A percentile compares a stretch with the other conserved stretches of the same genome.
Evolutionary conservation across 2,888 invertebrate species (phyloP).

Genomic region (Polydesmus complanatus): DNA sequence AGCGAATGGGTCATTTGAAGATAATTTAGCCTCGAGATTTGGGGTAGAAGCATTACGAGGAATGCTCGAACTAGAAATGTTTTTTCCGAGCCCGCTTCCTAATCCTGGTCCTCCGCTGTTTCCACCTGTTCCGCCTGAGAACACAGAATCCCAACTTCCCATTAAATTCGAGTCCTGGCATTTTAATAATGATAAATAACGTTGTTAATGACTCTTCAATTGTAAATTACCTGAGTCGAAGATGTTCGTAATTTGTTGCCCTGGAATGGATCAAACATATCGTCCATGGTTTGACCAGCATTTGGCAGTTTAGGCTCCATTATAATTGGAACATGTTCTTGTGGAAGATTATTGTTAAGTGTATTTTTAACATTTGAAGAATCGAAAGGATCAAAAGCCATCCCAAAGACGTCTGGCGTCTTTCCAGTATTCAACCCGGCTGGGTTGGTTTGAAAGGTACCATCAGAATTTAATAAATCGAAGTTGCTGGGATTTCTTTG

Average conservation of each 20-base stretch:
- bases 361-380: not conserved
- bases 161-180: constrained; percentile 17
- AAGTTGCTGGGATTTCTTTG: constrained; percentile 16
- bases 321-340: constrained; percentile 7
- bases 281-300: constrained; percentile 1
- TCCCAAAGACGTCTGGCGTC: too few species aligned
- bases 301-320: not conserved
- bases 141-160: constrained; percentile 20
- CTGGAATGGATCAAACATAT: constrained; percentile 17
- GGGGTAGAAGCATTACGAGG: constrained; percentile 19
- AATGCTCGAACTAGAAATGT: constrained; percentile 10
- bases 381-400: constrained; percentile 16
- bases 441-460: not conserved
- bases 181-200: not conserved
- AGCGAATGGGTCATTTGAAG: constrained; percentile 17
- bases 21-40: constrained; percentile 16
- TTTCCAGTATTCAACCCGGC: not conserved
- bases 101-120: not conserved
- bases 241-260: constrained; percentile 3
- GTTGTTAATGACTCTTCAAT: not conserved
- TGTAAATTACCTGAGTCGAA: constrained; percentile 6
- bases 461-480: constrained; percentile 15
- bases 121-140: constrained; percentile 6
- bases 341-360: not conserved
- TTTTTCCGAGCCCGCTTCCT: constrained; percentile 5